Percentiles rank a stretch among this genome's conserved stretches.
Evolutionary conservation across 1,140 invertebrate species (phyloP).

Genomic region (Drosophila funebris): DNA sequence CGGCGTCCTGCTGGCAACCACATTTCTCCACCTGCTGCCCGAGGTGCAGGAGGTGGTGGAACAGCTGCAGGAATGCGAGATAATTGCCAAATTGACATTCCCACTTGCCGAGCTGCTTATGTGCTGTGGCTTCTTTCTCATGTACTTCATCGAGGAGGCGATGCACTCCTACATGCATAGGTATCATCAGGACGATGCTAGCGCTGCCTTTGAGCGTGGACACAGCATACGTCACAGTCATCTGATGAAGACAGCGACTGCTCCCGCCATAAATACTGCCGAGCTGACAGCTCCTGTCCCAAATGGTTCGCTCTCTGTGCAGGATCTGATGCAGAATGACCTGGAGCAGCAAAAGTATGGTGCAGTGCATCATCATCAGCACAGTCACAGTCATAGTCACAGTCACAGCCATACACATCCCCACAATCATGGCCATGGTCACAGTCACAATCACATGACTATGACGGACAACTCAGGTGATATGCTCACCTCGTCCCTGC

Average conservation of each 20-base stretch:
- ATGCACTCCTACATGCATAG: slow-evolving; percentile 88
- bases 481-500: slow-evolving; percentile 87
- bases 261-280: neutral
- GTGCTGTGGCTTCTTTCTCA: slow-evolving; percentile 92
- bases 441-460: slow-evolving; percentile 84
- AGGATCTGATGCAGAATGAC: slow-evolving; percentile 65
- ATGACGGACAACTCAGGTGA: slow-evolving; percentile 84
- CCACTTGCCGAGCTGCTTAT: slow-evolving; percentile 89
- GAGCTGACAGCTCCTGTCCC: slow-evolving; percentile 1
- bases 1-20: slow-evolving; percentile 95
- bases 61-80: slow-evolving; percentile 84
- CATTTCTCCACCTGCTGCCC: slow-evolving; percentile 94
- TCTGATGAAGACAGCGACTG: slow-evolving; percentile 51
- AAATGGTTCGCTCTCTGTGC: slow-evolving; percentile 54
- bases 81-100: slow-evolving; percentile 85
- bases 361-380: slow-evolving; percentile 42
- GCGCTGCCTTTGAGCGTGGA: slow-evolving; percentile 74
- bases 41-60: slow-evolving; percentile 91
- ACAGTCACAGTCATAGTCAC: slow-evolving; percentile 72
- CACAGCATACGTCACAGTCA: slow-evolving; percentile 75
- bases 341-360: slow-evolving; percentile 68
- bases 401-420: slow-evolving; percentile 74
- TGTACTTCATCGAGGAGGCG: slow-evolving; percentile 93
- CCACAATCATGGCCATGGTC: slow-evolving; percentile 83
- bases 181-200: slow-evolving; percentile 77